Evolutionary conservation across 2,888 invertebrate genomes (phyloP).

Genomic region (Dicyrtomina minuta): DNA sequence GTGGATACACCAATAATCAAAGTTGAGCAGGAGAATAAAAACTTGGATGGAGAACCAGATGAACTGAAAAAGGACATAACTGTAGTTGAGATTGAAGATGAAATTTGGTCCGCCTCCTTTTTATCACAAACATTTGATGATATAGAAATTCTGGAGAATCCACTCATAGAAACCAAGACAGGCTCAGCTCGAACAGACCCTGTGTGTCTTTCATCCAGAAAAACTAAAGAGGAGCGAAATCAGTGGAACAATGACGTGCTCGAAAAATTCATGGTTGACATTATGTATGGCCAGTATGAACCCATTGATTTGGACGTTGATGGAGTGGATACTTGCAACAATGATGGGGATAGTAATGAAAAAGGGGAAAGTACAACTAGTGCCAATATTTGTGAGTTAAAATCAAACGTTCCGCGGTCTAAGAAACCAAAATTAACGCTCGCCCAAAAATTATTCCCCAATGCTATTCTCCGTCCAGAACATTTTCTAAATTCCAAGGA

Average conservation of each 20-base stretch:
- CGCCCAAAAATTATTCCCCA: conserved; percentile 17
- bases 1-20: neutral
- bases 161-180: neutral
- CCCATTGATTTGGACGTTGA: neutral
- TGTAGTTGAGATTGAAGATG: conserved; percentile 5
- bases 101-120: conserved; percentile 25
- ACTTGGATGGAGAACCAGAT: neutral
- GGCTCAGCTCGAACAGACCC: conserved; percentile 21
- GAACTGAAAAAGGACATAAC: neutral
- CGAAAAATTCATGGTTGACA: conserved; percentile 15
- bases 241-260: conserved; percentile 24
- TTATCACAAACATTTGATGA: conserved; percentile 21
- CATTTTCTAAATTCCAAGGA: too few species aligned
- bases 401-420: too few species aligned
- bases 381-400: too few species aligned
- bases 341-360: neutral
- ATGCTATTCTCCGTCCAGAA: neutral
- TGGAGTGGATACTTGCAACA: neutral
- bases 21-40: neutral
- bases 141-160: neutral
- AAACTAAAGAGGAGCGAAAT: conserved; percentile 2
- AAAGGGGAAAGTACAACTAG: too few species aligned
- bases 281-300: neutral
- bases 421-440: conserved; percentile 7
- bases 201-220: neutral